Evolutionary conservation across 1,140 invertebrate species (phyloP).

Genomic region (Drosophila repletoides): DNA sequence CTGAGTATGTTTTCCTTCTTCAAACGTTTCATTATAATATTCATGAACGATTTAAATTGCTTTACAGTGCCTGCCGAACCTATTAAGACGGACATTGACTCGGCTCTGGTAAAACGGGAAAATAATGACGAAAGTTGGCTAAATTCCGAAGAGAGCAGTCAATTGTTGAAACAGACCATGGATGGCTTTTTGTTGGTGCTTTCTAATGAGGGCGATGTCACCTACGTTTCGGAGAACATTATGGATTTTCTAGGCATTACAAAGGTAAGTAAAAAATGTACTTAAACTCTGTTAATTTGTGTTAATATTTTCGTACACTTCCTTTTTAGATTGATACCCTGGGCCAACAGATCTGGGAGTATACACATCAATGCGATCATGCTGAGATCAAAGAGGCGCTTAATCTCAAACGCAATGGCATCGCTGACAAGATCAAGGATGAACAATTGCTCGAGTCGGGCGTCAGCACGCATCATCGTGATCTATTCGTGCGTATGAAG

Average conservation of each 20-base stretch:
- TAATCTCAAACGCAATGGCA: constrained; percentile 62
- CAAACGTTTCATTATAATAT: not conserved
- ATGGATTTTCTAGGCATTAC: constrained; percentile 93
- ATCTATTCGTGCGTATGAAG: constrained; percentile 93
- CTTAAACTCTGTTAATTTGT: not conserved
- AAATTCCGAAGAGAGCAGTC: constrained; percentile 52
- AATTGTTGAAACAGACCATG: constrained; percentile 85
- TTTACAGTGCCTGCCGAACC: constrained; percentile 47
- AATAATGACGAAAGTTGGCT: constrained; percentile 55
- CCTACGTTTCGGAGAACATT: constrained; percentile 96
- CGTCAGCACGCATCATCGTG: constrained; percentile 82
- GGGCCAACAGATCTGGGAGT: constrained; percentile 96
- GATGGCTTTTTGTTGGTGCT: constrained; percentile 94
- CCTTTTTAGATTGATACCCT: constrained; percentile 92
- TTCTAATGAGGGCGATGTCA: constrained; percentile 93
- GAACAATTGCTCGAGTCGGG: constrained; percentile 77
- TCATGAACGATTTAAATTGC: constrained; percentile 40
- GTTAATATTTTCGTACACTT: not conserved
- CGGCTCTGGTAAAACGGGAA: constrained; percentile 52
- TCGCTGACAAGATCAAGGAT: constrained; percentile 83
- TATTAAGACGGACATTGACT: constrained; percentile 35
- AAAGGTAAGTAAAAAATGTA: constrained; percentile 86
- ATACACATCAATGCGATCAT: constrained; percentile 97
- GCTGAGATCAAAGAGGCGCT: constrained; percentile 94
- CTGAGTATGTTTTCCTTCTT: constrained; percentile 86